Evolutionary conservation across 2,888 invertebrate genomes (phyloP).

Genomic region (Phalangium opilio): DNA sequence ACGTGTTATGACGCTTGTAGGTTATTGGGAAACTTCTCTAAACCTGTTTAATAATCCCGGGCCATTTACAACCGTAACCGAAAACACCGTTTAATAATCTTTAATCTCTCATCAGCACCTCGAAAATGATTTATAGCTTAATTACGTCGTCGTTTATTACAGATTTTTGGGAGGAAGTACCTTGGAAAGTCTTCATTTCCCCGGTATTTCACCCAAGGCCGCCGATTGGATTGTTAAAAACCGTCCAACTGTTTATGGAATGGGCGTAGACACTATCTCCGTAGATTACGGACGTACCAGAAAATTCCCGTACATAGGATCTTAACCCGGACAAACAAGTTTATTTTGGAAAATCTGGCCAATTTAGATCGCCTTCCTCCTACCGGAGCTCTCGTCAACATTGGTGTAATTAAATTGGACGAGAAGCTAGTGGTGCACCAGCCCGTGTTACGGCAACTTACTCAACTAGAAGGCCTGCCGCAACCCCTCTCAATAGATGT

Average conservation of each 20-base stretch:
- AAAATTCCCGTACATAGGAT: conserved; percentile 38
- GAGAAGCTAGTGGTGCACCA: conserved; percentile 46
- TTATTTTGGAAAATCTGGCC: conserved; percentile 46
- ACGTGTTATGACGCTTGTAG: too few species aligned
- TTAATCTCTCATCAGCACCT: too few species aligned
- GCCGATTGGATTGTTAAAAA: conserved; percentile 43
- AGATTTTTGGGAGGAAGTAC: not conserved
- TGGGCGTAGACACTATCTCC: conserved; percentile 49
- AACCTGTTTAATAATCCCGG: too few species aligned
- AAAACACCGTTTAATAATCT: too few species aligned
- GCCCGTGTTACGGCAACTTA: too few species aligned
- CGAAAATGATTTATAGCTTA: too few species aligned
- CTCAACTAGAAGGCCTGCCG: too few species aligned
- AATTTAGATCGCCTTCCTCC: conserved; percentile 27
- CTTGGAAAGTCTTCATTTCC: not conserved
- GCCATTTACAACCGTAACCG: too few species aligned
- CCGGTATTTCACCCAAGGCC: conserved; percentile 42
- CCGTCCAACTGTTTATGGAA: conserved; percentile 41
- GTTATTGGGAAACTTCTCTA: too few species aligned
- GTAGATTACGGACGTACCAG: conserved; percentile 41
- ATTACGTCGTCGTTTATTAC: too few species aligned
- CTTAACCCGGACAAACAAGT: conserved; percentile 35
- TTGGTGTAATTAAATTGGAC: conserved; percentile 44
- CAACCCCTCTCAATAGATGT: too few species aligned
- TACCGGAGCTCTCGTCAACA: conserved; percentile 25